Evolutionary conservation across 2,113 vertebrate species (phyloP), one percentile per base, ranked within the genome.

Genomic region (Megatriorchis doriae): DNA sequence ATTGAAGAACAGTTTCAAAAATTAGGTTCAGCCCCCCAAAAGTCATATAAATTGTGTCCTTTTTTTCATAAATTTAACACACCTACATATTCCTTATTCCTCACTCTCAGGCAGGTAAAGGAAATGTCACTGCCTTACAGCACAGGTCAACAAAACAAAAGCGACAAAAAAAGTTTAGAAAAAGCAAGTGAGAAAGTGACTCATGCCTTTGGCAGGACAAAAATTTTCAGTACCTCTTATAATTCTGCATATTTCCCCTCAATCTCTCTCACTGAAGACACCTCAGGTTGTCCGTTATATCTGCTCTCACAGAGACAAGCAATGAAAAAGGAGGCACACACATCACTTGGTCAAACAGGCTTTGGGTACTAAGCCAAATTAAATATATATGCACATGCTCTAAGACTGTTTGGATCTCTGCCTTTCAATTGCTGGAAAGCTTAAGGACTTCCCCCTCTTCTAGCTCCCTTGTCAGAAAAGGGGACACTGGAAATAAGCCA

Each of bases 1-100:
- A 80, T 34, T 87, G 3, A 27, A 86, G 53, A 86, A 78, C 17
- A 86, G 45, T 78, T 97, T 88, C 82, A 95, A 34, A 96, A 94
- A 88, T 87, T 78, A 80, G 34, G 66, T 75, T 82, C 50, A 63
- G 17, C 52, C 42, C 48, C 34, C 52, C 4, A 43, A 71, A 50
- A 58, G 38, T 40, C 10, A 92, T 17, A 73, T 31, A 73, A 77
- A 63, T 90, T 79, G 7, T 14, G 8, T 53, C 66, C 66, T 48
- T 77, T 85, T 85, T 94, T 74, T 88, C 22, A 70, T 50, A 62
- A 68, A 55, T 72, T 66, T 84, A 59, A 86, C 7, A 9, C 29
- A 38, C 21, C 13, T 68, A 23, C 47, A 63, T 78, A 27, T 80
- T 88, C 31, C 67, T 95, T 86, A 61, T 83, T 90, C 78, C 67